Evolutionary conservation across 2,113 vertebrate species (phyloP).

Genomic region (Aspiorhynchus laticeps): DNA sequence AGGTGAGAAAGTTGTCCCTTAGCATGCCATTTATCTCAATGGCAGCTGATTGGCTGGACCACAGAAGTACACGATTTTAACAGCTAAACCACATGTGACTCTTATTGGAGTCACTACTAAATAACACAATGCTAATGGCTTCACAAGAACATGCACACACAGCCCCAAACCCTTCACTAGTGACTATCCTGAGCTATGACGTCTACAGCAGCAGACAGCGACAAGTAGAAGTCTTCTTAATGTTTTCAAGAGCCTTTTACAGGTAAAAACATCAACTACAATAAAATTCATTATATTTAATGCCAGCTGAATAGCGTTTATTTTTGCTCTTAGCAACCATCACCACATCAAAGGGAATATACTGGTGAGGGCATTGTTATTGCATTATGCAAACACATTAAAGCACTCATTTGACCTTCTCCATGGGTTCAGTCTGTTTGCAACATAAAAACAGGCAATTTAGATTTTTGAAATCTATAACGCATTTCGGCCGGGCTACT

Average conservation of each 20-base stretch:
- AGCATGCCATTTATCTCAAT: background rate
- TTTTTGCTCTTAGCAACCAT: background rate
- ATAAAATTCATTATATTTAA: background rate
- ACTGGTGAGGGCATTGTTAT: background rate
- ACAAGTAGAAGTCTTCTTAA: too few relatives aligned
- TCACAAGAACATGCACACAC: background rate
- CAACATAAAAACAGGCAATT: background rate
- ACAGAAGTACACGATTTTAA: background rate
- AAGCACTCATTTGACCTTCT: background rate
- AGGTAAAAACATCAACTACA: background rate
- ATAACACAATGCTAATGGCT: background rate
- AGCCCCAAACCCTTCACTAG: background rate
- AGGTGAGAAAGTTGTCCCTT: background rate
- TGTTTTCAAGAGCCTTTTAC: background rate
- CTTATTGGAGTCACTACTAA: background rate
- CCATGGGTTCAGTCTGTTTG: background rate
- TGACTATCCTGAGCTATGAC: background rate
- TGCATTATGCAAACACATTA: background rate
- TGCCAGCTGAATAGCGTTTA: background rate
- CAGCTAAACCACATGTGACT: background rate
- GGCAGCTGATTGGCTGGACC: background rate
- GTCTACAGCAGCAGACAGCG: background rate
- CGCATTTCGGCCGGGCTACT: background rate
- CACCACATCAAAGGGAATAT: background rate
- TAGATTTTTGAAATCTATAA: background rate